Evolutionary conservation across 1,140 invertebrate genomes (phyloP), one percentile per base, ranked within the genome.

Genomic region (Drosophila arawakana): DNA sequence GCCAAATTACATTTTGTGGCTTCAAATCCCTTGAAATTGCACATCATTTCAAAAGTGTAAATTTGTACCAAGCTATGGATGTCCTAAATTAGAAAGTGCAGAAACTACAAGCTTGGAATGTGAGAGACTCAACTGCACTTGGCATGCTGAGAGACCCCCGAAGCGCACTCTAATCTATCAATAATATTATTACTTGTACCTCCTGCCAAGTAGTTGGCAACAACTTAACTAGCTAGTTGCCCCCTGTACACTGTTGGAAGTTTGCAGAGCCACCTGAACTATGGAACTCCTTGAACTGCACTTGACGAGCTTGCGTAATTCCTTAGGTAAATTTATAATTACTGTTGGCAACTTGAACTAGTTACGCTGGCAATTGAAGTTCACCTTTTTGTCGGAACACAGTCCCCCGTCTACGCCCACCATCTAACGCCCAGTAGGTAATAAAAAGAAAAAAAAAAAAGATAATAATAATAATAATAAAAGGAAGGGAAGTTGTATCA

Each of bases 261-360:
- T 61, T 62, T 37, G 44, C 55, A 39, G 25, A 63, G 63, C 37
- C 63, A 57, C 70, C 61, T 63, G 52, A 49, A 70, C 68, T 46
- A 44, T 13, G 47, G 15, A 75, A 69, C 67, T 63, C 43, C 73
- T 63, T 58, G 50, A 49, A 58, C 60, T 73, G 49, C 81, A 80
- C 82, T 80, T 73, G 18, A 58, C 41, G 69, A 50, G 62, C 68
- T 81, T 73, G 52, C 72, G 80, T 83, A 83, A 83, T 83, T 86
- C 83, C 70, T 86, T 78, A 73, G 83, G 83, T 86, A 86, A 86
- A 86, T 86, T 86, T 88, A 88, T 86, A 86, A 86, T 86, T 86
- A 86, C 83, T 80, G 76, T 67, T 78, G 78, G 81, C 83, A 86
- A 88, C 83, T 88, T 86, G 76, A 88, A 82, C 83, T 77, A 83